phyloP scores from a whole-genome alignment of 2,888 invertebrate genomes.

The Lapara coniferarum region DNA sequence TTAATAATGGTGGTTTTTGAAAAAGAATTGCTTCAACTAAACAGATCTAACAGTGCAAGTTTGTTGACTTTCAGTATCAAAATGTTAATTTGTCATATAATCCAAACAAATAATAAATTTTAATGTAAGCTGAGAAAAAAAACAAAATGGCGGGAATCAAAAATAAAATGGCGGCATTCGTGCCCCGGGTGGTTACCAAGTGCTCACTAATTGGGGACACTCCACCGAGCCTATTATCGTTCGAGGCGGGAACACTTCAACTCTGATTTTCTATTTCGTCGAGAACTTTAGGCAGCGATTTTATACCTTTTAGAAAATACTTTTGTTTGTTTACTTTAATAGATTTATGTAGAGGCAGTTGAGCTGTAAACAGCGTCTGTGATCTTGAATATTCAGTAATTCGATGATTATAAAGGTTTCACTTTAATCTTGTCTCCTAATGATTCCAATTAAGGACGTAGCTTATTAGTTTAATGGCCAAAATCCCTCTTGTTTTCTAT shows the following conservation, averaged over 20 bases:
- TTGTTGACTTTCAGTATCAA: too few species aligned
- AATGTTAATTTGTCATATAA: not conserved
- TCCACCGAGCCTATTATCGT: constrained; percentile 43
- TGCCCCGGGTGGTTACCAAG: constrained; percentile 32
- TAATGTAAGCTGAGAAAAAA: not conserved
- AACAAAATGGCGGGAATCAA: constrained; percentile 7
- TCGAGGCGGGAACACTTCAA: constrained; percentile 33
- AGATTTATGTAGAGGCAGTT: not conserved
- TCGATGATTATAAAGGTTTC: too few species aligned
- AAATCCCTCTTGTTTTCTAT: too few species aligned
- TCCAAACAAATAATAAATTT: constrained; percentile 6
- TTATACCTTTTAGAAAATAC: constrained; percentile 16
- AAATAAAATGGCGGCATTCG: constrained; percentile 32
- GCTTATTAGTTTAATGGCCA: too few species aligned
- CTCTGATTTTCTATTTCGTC: constrained; percentile 26
- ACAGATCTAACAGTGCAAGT: too few species aligned
- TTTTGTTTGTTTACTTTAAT: constrained; percentile 14
- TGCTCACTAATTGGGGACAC: constrained; percentile 48
- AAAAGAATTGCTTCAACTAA: too few species aligned
- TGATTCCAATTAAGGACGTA: too few species aligned
- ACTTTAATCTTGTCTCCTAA: too few species aligned
- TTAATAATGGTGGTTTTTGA: too few species aligned
- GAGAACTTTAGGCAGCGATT: constrained; percentile 12
- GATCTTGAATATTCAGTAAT: too few species aligned
- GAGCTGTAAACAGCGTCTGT: too few species aligned